A percentile compares a stretch with the other conserved stretches of the same genome.
Conservation (phyloP, 1,140 invertebrate species). For the Latrodectus geometricus region DNA sequence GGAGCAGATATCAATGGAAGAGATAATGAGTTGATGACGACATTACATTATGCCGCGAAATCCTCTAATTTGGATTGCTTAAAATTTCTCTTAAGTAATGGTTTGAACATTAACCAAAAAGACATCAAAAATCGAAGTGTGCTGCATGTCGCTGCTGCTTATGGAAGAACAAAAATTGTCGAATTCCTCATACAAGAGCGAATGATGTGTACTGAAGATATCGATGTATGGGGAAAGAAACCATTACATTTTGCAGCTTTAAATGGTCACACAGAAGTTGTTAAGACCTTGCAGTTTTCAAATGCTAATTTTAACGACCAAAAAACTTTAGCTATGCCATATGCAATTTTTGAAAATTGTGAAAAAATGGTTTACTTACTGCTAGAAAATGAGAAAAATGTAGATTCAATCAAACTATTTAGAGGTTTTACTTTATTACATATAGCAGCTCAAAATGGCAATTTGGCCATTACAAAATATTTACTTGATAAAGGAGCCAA, state of each 20-base stretch:
- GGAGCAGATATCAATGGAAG: slow-evolving; percentile 44
- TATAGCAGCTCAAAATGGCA: neutral
- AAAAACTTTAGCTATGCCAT: neutral
- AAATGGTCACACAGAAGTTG: slow-evolving; percentile 27
- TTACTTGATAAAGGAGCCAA: slow-evolving; percentile 28
- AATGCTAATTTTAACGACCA: neutral
- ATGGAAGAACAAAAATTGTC: slow-evolving; percentile 26
- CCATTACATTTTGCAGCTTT: slow-evolving; percentile 23
- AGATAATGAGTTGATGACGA: slow-evolving; percentile 11
- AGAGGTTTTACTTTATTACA: slow-evolving; percentile 3
- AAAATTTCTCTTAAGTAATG: neutral
- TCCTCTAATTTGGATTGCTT: slow-evolving; percentile 15
- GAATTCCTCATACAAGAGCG: slow-evolving; percentile 6
- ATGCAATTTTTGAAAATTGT: neutral
- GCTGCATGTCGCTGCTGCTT: slow-evolving; percentile 19
- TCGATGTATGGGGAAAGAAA: neutral
- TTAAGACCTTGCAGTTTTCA: slow-evolving; percentile 12
- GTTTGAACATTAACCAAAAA: neutral
- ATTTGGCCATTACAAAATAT: neutral
- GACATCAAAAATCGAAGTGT: neutral
- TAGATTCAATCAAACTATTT: neutral
- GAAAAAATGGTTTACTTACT: slow-evolving; percentile 5
- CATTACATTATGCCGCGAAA: slow-evolving; percentile 37
- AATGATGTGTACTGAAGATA: neutral
- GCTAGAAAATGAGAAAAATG: slow-evolving; percentile 6